Conservation (phyloP, 2,113 vertebrate species). For the Poeciliopsis retropinna region DNA sequence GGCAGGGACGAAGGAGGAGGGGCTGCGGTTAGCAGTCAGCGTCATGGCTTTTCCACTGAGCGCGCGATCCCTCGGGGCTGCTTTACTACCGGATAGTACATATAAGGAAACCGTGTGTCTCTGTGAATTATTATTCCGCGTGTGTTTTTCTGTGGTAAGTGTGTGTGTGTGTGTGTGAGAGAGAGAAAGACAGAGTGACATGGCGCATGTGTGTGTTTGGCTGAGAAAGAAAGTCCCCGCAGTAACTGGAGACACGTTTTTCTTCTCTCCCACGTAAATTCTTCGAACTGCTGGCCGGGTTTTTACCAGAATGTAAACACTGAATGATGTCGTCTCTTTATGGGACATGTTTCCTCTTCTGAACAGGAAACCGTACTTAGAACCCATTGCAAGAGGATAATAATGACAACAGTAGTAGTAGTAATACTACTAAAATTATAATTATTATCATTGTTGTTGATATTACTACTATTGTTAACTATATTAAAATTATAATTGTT, state of each 20-base stretch:
- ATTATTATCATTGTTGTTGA: too few species aligned
- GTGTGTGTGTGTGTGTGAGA: slow-evolving; percentile 35
- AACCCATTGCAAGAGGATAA: neutral
- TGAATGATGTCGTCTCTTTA: neutral
- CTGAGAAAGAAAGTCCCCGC: slow-evolving; percentile 29
- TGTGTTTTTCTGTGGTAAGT: slow-evolving; percentile 6
- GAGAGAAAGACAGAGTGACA: slow-evolving; percentile 7
- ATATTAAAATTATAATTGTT: too few species aligned
- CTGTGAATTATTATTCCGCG: neutral
- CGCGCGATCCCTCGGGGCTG: slow-evolving; percentile 45
- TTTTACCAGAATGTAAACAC: slow-evolving; percentile 57
- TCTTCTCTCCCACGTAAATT: slow-evolving; percentile 46
- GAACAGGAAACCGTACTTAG: neutral
- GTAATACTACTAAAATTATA: too few species aligned
- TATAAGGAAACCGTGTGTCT: slow-evolving; percentile 62
- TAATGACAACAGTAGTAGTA: too few species aligned
- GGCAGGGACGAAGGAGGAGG: neutral
- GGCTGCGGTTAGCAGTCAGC: slow-evolving; percentile 56
- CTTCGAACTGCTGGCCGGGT: slow-evolving; percentile 26
- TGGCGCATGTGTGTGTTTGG: neutral
- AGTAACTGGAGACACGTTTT: slow-evolving; percentile 34
- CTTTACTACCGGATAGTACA: slow-evolving; percentile 74
- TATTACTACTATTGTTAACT: too few species aligned
- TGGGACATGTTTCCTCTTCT: neutral
- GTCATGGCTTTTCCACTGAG: slow-evolving; percentile 78